Conservation (phyloP, 2,113 vertebrate species). For the Petrocephalus zakoni region DNA sequence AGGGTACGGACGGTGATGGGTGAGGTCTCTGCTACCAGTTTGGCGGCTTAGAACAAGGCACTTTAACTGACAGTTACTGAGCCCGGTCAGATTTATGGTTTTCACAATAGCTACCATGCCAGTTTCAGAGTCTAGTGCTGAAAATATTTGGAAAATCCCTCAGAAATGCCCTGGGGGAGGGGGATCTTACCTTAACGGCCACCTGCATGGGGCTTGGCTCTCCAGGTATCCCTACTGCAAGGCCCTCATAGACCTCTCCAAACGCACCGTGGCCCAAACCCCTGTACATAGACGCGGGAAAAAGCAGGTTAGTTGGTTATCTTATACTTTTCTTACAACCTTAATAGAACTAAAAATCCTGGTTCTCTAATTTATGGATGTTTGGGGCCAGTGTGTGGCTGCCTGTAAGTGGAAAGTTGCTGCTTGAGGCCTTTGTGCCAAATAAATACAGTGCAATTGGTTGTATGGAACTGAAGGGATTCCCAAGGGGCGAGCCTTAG, state of each 20-base stretch:
- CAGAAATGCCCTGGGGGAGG: too few relatives aligned
- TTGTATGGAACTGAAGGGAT: background rate
- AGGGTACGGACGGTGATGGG: background rate
- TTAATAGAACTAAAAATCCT: background rate
- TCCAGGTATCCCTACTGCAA: constrained; percentile 80
- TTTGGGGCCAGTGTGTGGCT: background rate
- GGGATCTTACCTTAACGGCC: constrained; percentile 84
- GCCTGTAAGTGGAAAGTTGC: background rate
- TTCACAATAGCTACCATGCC: background rate
- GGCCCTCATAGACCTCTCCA: constrained; percentile 96
- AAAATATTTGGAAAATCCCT: background rate
- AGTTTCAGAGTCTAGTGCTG: background rate
- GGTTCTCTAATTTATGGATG: background rate
- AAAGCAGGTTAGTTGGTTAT: background rate
- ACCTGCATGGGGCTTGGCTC: constrained; percentile 91
- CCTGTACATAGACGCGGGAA: constrained; percentile 51
- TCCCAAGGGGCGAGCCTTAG: background rate
- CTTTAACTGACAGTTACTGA: background rate
- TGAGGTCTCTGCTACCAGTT: background rate
- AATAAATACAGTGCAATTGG: background rate
- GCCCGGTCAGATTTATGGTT: background rate
- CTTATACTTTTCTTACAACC: background rate
- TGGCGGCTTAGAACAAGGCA: background rate
- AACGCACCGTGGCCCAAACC: constrained; percentile 95
- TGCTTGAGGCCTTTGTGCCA: background rate